Evolutionary conservation across 2,797 vertebrate species (phyloP), one percentile per base, ranked within the genome.

Genomic region (Fratercula arctica): DNA sequence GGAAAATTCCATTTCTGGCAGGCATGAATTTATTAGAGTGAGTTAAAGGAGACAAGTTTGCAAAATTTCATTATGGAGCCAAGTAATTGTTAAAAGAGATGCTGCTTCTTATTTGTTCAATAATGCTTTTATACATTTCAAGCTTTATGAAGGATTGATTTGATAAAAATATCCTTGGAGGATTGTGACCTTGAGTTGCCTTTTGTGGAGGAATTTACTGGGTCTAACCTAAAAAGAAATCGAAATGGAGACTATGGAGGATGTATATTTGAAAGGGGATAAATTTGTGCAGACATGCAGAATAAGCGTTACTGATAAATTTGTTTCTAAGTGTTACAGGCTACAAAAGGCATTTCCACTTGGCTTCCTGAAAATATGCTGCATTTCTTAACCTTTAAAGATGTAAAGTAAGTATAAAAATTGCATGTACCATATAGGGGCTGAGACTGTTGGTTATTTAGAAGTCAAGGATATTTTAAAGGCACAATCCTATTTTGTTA

Each of bases 1-100:
- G 53, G 56, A 90, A 93, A 89, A 89, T 77, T 89, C 73, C 37
- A 57, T 28, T 90, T 87, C 88, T 89, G 57, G 25, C 41, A 85
- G 37, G 45, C 81, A 74, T 80, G 64, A 94, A 93, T 95, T 90
- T 95, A 60, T 93, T 96, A 87, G 12, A 85, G 43, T 66, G 70
- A 92, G 81, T 91, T 91, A 95, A 95, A 94, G 60, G 41, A 93
- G 53, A 77, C 19, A 80, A 95, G 64, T 90, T 89, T 85, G 33
- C 61, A 89, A 61, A 87, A 95, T 95, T 96, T 89, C 70, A 90
- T 93, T 95, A 93, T 37, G 24, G 57, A 95, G 33, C 9, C 56
- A 87, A 95, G 78, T 73, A 96, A 95, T 89, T 93, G 9, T 77
- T 95, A 72, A 92, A 96, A 93, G 81, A 89, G 67, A 89, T 90